Percentiles rank a stretch among this genome's conserved stretches.
phyloP scores from a whole-genome alignment of 2,113 vertebrate genomes.

The Rhynchomys soricoides region DNA sequence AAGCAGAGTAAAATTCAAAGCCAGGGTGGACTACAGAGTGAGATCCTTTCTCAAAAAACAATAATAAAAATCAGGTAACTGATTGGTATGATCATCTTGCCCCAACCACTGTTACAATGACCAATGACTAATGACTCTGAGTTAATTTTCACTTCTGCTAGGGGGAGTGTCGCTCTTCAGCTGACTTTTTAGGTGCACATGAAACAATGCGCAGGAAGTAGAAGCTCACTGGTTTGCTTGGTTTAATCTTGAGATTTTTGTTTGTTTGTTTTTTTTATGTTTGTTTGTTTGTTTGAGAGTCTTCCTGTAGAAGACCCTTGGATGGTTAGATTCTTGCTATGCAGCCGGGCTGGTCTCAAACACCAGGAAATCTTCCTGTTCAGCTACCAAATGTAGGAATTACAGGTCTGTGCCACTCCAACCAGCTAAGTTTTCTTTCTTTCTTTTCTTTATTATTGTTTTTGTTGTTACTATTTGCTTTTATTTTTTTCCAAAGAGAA shows the following conservation, averaged over 20 bases:
- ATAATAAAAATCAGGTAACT: background rate
- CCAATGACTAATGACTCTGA: background rate
- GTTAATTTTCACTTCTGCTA: background rate
- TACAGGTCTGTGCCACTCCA: background rate
- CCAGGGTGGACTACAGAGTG: background rate
- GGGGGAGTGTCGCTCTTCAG: background rate
- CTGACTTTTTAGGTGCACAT: background rate
- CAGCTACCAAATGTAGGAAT: too few species aligned
- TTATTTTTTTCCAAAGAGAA: background rate
- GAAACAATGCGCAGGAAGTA: background rate
- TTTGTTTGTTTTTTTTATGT: background rate
- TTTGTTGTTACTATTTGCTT: background rate
- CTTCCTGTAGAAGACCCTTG: background rate
- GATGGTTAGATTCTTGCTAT: too few species aligned
- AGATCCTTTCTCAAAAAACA: background rate
- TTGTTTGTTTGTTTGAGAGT: background rate
- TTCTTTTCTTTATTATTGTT: background rate
- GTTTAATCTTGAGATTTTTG: background rate
- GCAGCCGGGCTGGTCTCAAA: background rate
- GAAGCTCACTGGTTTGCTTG: background rate
- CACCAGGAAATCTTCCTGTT: background rate
- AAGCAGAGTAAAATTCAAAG: background rate
- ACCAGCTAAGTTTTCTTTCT: background rate
- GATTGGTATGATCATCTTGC: background rate
- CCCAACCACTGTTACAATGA: background rate